Evolutionary conservation across 2,113 vertebrate species (phyloP), one percentile per base, ranked within the genome.

Genomic region (Indri indri): DNA sequence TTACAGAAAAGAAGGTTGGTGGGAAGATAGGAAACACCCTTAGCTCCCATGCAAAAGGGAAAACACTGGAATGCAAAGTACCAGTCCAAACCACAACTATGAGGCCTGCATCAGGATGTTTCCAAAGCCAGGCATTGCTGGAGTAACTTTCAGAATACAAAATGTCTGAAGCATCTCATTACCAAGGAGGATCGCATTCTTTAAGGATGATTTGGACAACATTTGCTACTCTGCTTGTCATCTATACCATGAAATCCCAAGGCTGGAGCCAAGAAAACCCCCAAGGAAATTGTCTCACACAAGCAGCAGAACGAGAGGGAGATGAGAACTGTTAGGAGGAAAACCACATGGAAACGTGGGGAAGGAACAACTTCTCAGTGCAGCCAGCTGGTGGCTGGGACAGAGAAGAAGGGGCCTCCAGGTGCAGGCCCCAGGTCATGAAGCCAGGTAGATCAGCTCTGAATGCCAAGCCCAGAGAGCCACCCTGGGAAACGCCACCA

Each of bases 71-170:
- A 98, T 98, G 98, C 83, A 94, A 98, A 98, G 85, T 80, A 97
- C 90, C 6, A 25, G 98, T 95, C 89, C 97, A 98, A 95, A 98
- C 98, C 98, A 97, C 98, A 98, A 90, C 95, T 94, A 98, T 91
- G 97, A 98, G 96, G 90, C 68, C 84, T 97, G 79, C 42, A 70
- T 63, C 42, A 70, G 97, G 98, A 96, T 97, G 97, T 91, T 96
- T 93, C 34, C 57, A 91, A 91, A 95, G 96, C 88, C 27, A 97
- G 65, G 82, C 16, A 2, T 92, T 79, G 97, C 87, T 1, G 32
- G 82, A 91, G 92, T 90, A 84, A 97, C 91, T 96, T 98, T 89
- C 52, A 89, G 89, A 95, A 95, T 74, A 86, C 40, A 74, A 68
- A 96, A 37, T 10, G 32, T 94, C 96, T 96, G 65, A 97, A 94